Base-by-base conservation (phyloP, 2,113 vertebrate genomes). In the Megaptera novaeangliae region DNA sequence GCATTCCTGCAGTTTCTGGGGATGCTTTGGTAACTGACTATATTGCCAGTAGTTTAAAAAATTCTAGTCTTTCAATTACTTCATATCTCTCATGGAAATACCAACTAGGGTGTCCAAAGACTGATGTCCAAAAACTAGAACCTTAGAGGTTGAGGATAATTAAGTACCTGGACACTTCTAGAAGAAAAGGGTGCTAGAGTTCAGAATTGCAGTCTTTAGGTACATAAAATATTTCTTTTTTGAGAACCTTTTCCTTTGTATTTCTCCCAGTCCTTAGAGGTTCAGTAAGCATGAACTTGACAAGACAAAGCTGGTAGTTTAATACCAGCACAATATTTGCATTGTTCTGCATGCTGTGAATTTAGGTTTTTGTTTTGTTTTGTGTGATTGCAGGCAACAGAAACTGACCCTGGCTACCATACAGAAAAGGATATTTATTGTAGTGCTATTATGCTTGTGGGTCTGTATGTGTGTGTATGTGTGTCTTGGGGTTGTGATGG, bases 321-420 rank as follows among this genome's bases (percentile, higher is more conserved):
- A 84, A 66, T 85, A 84, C 25, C 4, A n/a, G 17, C 11, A 15
- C 1, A 25, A 6, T 49, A 39, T 64, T 29, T 69, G 18, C 7
- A 10, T 55, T 71, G n/a, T 74, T 93, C 85, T 92, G 18, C 2
- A 41, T 82, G 20, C 18, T 71, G 25, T 49, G 8, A 29, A 41
- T 63, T 66, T 55, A 87, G 55, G 29, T 88, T 94, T 94, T 82
- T 68, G 15, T 69, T 95, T 69, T 71, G 34, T 88, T 96, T 94
- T 72, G 2, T 91, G 46, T 88, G 34, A 25, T 25, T 41, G 18
- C 11, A 49, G 94, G 52, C 36, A 78, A 78, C 5, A 68, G 25
- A 87, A 92, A 81, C 6, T 52, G 20, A 29, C 18, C 27, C 9
- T 71, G 27, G n/a, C 8, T 92, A 18, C 21, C 21, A 2, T 18